Percentiles rank a stretch among this genome's conserved stretches.
Conservation (phyloP, 2,113 vertebrate genomes). For the Thymallus thymallus region DNA sequence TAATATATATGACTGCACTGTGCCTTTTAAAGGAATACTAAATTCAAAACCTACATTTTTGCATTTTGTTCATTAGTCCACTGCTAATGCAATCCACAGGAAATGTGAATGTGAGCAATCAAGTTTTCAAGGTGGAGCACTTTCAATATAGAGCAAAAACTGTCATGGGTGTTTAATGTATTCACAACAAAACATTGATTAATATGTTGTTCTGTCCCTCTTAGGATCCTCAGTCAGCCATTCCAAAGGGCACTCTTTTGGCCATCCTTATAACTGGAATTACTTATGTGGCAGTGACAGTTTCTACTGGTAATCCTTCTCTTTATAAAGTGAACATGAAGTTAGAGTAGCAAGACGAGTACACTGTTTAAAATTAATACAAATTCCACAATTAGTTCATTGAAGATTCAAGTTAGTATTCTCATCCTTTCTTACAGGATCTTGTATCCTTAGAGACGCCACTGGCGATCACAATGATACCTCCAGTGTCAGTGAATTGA, state of each 20-base stretch:
- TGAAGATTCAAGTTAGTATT: neutral
- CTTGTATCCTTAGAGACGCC: conserved; percentile 91
- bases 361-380: neutral
- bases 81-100: too few species aligned
- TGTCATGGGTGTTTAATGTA: neutral
- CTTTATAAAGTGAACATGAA: neutral
- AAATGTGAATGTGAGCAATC: too few species aligned
- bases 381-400: neutral
- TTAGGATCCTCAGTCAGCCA: conserved; percentile 94
- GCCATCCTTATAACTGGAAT: conserved; percentile 94
- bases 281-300: conserved; percentile 85
- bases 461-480: conserved; percentile 88
- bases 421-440: conserved; percentile 66
- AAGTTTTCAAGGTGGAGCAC: too few species aligned
- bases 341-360: neutral
- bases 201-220: conserved; percentile 19
- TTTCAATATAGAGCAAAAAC: too few species aligned
- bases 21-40: too few species aligned
- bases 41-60: too few species aligned
- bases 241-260: conserved; percentile 94
- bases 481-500: conserved; percentile 73
- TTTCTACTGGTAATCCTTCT: conserved; percentile 84
- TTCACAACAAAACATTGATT: neutral
- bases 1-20: too few species aligned
- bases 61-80: too few species aligned